A percentile compares a stretch with the other conserved stretches of the same genome.
Conservation (phyloP, 2,113 vertebrate species). For the Sturnus vulgaris region DNA sequence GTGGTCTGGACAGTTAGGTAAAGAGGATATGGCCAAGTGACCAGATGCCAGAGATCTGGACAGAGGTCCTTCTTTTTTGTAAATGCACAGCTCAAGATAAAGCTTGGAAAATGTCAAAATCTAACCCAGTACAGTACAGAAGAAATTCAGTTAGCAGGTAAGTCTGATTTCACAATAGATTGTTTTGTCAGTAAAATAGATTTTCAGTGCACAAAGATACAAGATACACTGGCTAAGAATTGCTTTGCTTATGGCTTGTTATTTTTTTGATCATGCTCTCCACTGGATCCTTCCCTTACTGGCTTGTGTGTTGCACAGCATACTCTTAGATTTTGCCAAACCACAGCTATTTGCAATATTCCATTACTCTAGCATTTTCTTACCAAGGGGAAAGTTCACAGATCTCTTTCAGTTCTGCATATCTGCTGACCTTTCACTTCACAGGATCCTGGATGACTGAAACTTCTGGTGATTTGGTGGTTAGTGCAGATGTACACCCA, state of each 20-base stretch:
- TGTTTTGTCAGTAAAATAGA: background rate
- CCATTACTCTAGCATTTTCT: background rate
- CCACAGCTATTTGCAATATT: slow-evolving; percentile 52
- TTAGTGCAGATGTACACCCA: background rate
- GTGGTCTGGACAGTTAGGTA: background rate
- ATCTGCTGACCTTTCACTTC: slow-evolving; percentile 24
- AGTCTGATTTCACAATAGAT: background rate
- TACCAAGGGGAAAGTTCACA: slow-evolving; percentile 10
- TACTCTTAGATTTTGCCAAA: slow-evolving; percentile 21
- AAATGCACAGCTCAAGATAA: background rate
- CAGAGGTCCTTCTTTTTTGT: background rate
- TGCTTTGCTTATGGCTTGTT: background rate
- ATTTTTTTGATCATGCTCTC: background rate
- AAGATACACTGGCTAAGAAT: background rate
- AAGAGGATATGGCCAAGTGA: background rate
- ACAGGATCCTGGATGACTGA: background rate
- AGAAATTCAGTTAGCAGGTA: background rate
- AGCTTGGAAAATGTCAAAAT: background rate
- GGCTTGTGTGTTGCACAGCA: background rate
- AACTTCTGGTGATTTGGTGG: background rate
- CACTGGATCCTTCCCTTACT: background rate
- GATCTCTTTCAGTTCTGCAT: background rate
- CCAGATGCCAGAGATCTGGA: background rate
- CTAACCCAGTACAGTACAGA: background rate
- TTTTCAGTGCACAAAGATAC: background rate